A percentile compares a stretch with the other conserved stretches of the same genome.
These are phyloP conservation scores for Ophioderma brevispina DNA, from an alignment of 35 echinoderm and acorn worm species.

Conservation along the genomic window DNA sequence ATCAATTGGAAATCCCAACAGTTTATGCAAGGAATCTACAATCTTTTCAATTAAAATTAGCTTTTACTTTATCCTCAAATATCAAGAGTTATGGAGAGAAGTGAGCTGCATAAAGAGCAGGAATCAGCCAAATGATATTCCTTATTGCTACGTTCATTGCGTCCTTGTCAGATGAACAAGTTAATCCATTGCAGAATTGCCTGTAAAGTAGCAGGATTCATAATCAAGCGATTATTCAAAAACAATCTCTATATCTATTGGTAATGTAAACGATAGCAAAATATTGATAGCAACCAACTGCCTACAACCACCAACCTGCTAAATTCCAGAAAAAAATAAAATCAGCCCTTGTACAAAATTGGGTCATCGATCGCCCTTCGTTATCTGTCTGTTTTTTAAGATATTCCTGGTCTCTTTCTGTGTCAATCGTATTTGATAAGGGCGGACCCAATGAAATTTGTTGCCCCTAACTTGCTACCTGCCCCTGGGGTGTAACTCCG, in stretches of 20 bases:
- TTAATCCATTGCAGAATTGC: too few relatives aligned
- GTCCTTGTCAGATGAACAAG: too few relatives aligned
- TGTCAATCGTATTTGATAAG: not conserved
- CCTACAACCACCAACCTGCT: not conserved
- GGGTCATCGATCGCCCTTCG: not conserved
- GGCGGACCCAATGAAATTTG: not conserved
- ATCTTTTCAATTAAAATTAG: too few relatives aligned
- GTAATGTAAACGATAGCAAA: not conserved
- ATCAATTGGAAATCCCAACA: too few relatives aligned
- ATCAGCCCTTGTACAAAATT: not conserved
- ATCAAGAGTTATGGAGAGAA: too few relatives aligned
- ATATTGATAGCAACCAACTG: not conserved
- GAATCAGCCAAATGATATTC: too few relatives aligned
- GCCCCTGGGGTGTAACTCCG: not conserved
- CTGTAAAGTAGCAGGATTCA: too few relatives aligned
- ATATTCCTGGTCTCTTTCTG: not conserved
- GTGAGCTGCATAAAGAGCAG: too few relatives aligned
- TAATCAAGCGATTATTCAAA: not conserved
- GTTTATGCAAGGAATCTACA: too few relatives aligned
- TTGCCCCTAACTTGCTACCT: not conserved
- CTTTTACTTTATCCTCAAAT: too few relatives aligned
- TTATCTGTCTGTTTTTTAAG: not conserved
- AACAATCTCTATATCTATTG: not conserved
- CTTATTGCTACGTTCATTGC: too few relatives aligned
- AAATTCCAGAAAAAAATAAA: not conserved